phyloP scores from a whole-genome alignment of 2,113 vertebrate genomes.

The Lynx canadensis region DNA sequence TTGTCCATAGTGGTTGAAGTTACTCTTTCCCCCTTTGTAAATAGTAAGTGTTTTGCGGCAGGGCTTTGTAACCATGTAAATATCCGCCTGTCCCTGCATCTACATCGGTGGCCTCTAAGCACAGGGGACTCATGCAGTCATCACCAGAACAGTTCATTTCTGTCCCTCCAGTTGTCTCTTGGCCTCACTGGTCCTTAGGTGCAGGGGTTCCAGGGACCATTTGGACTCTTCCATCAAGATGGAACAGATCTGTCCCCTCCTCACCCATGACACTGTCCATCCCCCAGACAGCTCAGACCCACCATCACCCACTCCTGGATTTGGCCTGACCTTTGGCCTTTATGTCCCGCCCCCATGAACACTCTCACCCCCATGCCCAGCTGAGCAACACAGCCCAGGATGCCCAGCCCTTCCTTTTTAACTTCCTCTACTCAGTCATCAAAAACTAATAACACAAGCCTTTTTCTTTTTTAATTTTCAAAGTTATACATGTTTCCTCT shows the following conservation, averaged over 20 bases:
- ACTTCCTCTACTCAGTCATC: background rate
- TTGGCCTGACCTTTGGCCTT: no score
- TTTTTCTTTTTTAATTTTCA: background rate
- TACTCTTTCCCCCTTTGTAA: background rate
- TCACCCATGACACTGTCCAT: background rate
- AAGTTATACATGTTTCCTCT: background rate
- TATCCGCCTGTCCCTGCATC: background rate
- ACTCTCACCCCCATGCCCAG: background rate
- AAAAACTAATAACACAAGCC: background rate
- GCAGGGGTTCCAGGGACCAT: fast-evolving
- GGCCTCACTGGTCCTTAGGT: no score
- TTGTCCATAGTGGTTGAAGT: background rate
- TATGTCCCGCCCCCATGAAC: no score
- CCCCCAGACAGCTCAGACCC: background rate
- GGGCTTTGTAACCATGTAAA: background rate
- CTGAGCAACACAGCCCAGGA: background rate
- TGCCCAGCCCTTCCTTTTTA: background rate
- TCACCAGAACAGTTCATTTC: background rate
- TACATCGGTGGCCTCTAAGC: background rate
- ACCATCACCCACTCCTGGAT: background rate
- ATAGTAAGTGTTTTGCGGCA: background rate
- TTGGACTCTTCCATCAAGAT: no score
- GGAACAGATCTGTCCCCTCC: background rate
- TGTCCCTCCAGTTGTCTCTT: no score
- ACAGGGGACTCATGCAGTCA: background rate